These are phyloP conservation scores for Asobara japonica DNA, from an alignment of 1,140 invertebrate species.

Conservation along the genomic window DNA sequence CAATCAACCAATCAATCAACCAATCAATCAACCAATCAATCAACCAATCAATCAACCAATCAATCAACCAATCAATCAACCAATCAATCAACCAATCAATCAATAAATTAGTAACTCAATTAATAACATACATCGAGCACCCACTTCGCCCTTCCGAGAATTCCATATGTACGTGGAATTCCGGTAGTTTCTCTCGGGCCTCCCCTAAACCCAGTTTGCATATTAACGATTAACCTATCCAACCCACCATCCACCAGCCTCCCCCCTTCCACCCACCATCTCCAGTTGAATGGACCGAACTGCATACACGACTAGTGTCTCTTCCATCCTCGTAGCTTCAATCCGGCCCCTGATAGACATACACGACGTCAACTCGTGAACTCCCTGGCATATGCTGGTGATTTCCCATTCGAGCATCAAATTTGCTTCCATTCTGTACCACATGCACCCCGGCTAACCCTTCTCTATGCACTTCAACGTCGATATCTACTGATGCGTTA, in stretches of 20 bases:
- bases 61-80: too few species aligned
- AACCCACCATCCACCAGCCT: background rate
- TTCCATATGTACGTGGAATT: conserved; percentile 21
- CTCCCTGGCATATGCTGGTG: conserved; percentile 22
- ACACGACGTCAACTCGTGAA: conserved; percentile 28
- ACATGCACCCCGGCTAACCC: background rate
- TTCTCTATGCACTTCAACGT: conserved; percentile 7
- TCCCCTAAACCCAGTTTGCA: conserved; percentile 40
- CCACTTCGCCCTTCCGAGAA: conserved; percentile 16
- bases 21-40: too few species aligned
- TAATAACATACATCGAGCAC: background rate
- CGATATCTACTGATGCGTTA: conserved; percentile 9
- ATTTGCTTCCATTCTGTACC: conserved; percentile 18
- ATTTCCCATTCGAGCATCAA: conserved; percentile 37
- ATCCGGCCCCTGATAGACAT: conserved; percentile 10
- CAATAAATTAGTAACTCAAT: too few species aligned
- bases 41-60: too few species aligned
- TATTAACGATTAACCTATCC: conserved; percentile 37
- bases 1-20: too few species aligned
- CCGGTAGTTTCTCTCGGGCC: background rate
- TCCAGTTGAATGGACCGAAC: conserved; percentile 3
- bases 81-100: too few species aligned
- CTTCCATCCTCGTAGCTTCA: conserved; percentile 10
- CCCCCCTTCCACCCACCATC: conserved; percentile 7
- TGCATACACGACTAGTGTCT: background rate